Percentiles rank a stretch among this genome's conserved stretches.
Evolutionary conservation across 1,140 invertebrate species (phyloP).

Genomic region (Trichonephila clavipes): DNA sequence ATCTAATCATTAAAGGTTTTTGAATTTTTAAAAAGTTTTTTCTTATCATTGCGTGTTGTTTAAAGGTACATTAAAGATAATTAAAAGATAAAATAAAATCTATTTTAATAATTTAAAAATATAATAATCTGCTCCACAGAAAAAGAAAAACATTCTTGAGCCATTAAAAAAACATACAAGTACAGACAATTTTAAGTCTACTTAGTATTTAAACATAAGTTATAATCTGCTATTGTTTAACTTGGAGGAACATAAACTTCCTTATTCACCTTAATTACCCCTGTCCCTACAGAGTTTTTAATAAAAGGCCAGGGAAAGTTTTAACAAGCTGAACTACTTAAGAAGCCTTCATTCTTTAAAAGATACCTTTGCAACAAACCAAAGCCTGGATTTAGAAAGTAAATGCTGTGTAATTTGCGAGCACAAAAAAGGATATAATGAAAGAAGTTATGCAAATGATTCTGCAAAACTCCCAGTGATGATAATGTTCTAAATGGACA

Average conservation of each 20-base stretch:
- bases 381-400: not conserved
- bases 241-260: not conserved
- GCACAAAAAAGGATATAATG: not conserved
- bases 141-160: no score
- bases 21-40: no score
- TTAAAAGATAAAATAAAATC: no score
- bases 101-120: no score
- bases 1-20: no score
- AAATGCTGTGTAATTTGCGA: not conserved
- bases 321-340: not conserved
- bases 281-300: not conserved
- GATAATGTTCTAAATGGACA: not conserved
- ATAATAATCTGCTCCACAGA: no score
- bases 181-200: not conserved
- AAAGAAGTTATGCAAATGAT: conserved; percentile 6
- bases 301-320: not conserved
- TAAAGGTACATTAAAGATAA: no score
- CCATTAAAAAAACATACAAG: no score
- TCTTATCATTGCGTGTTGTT: no score
- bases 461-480: not conserved
- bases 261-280: not conserved
- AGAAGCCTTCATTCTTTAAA: not conserved
- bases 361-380: not conserved
- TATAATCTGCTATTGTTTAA: not conserved
- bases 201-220: not conserved